Percentiles rank a stretch among this genome's conserved stretches.
Evolutionary conservation across 1,140 invertebrate genomes (phyloP).

Genomic region (Plutomurus gul): DNA sequence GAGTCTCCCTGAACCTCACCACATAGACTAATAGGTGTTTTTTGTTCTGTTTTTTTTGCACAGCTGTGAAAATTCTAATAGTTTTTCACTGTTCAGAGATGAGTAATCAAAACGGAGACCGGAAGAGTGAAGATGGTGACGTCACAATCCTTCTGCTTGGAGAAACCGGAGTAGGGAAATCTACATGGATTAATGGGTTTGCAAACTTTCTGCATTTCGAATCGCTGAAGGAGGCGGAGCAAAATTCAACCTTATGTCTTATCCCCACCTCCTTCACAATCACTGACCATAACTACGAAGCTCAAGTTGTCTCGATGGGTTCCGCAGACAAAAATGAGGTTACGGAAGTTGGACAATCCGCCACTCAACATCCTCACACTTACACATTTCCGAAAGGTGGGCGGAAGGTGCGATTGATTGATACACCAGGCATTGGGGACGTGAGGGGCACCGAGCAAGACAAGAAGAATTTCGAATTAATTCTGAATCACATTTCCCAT

Average conservation of each 20-base stretch:
- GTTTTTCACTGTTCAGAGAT: too few relatives aligned
- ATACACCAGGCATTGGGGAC: slow-evolving; percentile 56
- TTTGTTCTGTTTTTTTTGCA: too few relatives aligned
- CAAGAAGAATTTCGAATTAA: slow-evolving; percentile 51
- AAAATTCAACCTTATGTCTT: neutral
- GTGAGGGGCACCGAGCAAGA: slow-evolving; percentile 52
- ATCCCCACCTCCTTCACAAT: slow-evolving; percentile 17
- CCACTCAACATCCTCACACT: slow-evolving; percentile 15
- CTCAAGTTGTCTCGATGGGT: slow-evolving; percentile 13
- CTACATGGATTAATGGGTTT: slow-evolving; percentile 51
- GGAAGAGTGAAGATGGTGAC: neutral
- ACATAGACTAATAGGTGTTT: too few relatives aligned
- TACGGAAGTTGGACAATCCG: slow-evolving; percentile 3
- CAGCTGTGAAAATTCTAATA: too few relatives aligned
- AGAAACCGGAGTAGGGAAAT: slow-evolving; percentile 49
- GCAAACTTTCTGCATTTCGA: slow-evolving; percentile 36
- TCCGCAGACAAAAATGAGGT: slow-evolving; percentile 32
- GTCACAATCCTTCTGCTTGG: slow-evolving; percentile 38
- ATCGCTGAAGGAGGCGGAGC: neutral
- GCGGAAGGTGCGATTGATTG: slow-evolving; percentile 50
- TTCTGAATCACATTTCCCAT: slow-evolving; percentile 39
- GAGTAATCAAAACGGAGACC: too few relatives aligned
- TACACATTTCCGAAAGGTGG: slow-evolving; percentile 31
- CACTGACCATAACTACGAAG: slow-evolving; percentile 13
- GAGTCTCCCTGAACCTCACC: too few relatives aligned